Evolutionary conservation across 2,888 invertebrate genomes (phyloP), one percentile per base, ranked within the genome.

Genomic region (Tinea trinotella): DNA sequence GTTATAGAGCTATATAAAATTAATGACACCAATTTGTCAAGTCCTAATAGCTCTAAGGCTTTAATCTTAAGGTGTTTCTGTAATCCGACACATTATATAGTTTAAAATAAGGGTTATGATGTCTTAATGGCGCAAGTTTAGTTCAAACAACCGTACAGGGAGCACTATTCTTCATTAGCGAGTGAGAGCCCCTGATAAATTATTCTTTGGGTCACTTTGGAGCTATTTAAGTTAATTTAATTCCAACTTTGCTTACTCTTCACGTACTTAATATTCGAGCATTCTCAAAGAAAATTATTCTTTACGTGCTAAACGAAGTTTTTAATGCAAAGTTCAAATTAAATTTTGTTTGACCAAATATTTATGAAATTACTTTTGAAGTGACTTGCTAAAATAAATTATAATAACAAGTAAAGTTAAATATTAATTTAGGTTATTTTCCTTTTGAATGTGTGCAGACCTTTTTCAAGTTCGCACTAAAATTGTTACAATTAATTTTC

Each of bases 191-290:
- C 65, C 70, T 62, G 67, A 68, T 80, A 76, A 80, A 81, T 82
- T 80, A 83, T 82, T 80, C 82, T 81, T 81, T 64, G 68, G 83
- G 84, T 83, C 83, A 82, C 83, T 81, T 78, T 62, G 77, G 80
- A 71, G 71, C 78, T 75, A 75, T 80, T 82, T 77, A 71, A 77
- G 75, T 73, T 78, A 82, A 81, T 81, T 83, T 80, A 81, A 81
- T 79, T 70, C 70, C 61, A 77, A 81, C 74, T 79, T 76, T 62
- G 67, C 46, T 46, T 19, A 46, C 46, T 17, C 18, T 17, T 46
- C 40, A 40, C 40, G 40, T 40, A n/a, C 13, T 40, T 15, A 40
- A 3, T 30, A 30, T 30, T 30, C 30, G 30, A 40, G 40, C 7
- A 40, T 15, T 40, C 40, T 40, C 7, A 30, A 30, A 2, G 3